A percentile compares a stretch with the other conserved stretches of the same genome.
These are phyloP conservation scores for Pristionchus japonicus DNA, from an alignment of 2,888 invertebrate species.

Conservation along the genomic window DNA sequence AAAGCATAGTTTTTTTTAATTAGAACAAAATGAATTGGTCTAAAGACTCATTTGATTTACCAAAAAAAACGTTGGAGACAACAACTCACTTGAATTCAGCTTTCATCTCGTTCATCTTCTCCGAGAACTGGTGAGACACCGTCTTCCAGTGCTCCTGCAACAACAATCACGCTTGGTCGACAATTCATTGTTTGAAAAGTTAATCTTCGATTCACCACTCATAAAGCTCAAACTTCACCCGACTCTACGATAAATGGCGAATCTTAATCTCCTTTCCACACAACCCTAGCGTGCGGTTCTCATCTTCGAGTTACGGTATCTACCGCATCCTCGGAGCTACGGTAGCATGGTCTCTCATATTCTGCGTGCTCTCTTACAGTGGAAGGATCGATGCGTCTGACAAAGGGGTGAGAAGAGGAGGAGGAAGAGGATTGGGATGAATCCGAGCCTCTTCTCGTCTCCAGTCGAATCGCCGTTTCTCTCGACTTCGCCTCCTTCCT, in stretches of 20 bases:
- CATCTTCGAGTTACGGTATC: too few species aligned
- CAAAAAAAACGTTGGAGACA: background rate
- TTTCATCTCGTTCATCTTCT: background rate
- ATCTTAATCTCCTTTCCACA: too few species aligned
- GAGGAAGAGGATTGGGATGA: too few species aligned
- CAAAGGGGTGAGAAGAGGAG: background rate
- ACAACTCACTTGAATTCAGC: background rate
- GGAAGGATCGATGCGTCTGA: background rate
- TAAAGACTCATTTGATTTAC: too few species aligned
- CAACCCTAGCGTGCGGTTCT: too few species aligned
- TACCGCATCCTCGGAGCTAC: too few species aligned
- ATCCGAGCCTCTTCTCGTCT: background rate
- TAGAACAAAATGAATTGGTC: too few species aligned
- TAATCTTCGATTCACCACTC: too few species aligned
- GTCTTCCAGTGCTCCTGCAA: slow-evolving; percentile 14
- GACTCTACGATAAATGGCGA: too few species aligned
- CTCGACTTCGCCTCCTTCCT: background rate
- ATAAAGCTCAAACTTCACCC: too few species aligned
- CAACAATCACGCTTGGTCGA: background rate
- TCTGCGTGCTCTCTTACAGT: background rate
- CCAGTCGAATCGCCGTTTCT: background rate
- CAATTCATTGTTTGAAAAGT: too few species aligned
- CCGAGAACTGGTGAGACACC: background rate
- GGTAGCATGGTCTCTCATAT: background rate
- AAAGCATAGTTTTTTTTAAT: too few species aligned